Percentiles rank a stretch among this genome's conserved stretches.
Conservation (phyloP, 2,888 invertebrate species). For the Phymatocera aterrima region DNA sequence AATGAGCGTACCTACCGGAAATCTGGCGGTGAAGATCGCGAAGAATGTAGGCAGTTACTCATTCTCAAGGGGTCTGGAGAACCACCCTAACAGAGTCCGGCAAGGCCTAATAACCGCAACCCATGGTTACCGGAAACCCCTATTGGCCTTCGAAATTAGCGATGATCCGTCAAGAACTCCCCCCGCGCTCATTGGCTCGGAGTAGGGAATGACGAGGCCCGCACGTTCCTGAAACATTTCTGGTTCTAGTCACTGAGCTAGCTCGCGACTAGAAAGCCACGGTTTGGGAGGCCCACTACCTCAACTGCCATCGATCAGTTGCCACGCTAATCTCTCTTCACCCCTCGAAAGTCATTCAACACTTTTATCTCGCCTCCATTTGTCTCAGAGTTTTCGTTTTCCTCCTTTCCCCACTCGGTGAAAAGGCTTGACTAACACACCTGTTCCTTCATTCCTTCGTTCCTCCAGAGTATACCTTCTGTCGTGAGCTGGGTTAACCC, state of each 20-base stretch:
- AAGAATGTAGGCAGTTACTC: conserved; percentile 22
- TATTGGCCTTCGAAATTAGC: conserved; percentile 48
- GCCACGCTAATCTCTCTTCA: conserved; percentile 53
- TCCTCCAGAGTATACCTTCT: conserved; percentile 9
- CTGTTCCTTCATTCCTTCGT: conserved; percentile 1
- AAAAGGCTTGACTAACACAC: conserved; percentile 18
- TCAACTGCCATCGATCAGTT: conserved; percentile 52
- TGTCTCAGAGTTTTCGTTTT: conserved; percentile 48
- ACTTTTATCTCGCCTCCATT: conserved; percentile 51
- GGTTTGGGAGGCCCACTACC: conserved; percentile 24
- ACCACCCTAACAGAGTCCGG: conserved; percentile 21
- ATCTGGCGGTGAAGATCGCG: conserved; percentile 34
- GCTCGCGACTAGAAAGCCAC: conserved; percentile 15
- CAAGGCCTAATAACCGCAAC: conserved; percentile 43
- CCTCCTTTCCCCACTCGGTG: conserved; percentile 5
- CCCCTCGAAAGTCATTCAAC: conserved; percentile 53
- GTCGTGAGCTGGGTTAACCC: conserved; percentile 13
- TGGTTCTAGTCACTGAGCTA: neutral
- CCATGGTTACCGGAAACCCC: conserved; percentile 39
- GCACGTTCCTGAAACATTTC: conserved; percentile 21
- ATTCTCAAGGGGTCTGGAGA: conserved; percentile 13
- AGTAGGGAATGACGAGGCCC: conserved; percentile 14
- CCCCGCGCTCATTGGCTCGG: neutral
- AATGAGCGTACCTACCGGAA: conserved; percentile 15
- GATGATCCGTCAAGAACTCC: conserved; percentile 46